Conservation (phyloP, 2,888 invertebrate genomes). For the Dasypogon diadema region DNA sequence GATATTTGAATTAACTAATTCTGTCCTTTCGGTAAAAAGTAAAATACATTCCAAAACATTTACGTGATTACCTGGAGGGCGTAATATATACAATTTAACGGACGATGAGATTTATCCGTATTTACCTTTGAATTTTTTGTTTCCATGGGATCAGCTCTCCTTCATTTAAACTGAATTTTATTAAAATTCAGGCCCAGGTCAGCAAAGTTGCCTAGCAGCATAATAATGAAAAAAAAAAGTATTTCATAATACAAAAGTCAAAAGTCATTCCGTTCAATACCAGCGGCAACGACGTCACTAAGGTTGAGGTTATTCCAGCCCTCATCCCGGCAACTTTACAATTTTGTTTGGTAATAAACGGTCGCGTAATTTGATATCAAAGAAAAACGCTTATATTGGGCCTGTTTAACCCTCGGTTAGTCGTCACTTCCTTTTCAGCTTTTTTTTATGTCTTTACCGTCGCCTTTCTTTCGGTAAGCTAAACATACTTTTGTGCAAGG, state of each 20-base stretch:
- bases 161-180: constrained; percentile 27
- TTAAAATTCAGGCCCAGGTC: constrained; percentile 33
- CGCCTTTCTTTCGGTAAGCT: constrained; percentile 21
- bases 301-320: constrained; percentile 4
- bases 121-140: background rate
- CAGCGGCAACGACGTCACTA: background rate
- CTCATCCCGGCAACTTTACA: constrained; percentile 10
- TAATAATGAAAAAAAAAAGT: constrained; percentile 24
- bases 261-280: constrained; percentile 15
- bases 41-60: background rate
- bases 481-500: constrained; percentile 7
- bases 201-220: background rate
- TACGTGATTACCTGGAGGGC: constrained; percentile 1
- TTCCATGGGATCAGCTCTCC: background rate
- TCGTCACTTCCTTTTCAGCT: constrained; percentile 41
- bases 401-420: constrained; percentile 36
- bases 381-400: constrained; percentile 26
- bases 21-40: no score
- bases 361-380: constrained; percentile 45
- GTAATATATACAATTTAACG: background rate
- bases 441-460: constrained; percentile 39
- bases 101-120: background rate
- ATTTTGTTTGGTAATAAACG: constrained; percentile 44
- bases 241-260: constrained; percentile 32
- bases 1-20: no score